phyloP scores from a whole-genome alignment of 1,140 invertebrate species.

The Aphelenchoides fujianensis region DNA sequence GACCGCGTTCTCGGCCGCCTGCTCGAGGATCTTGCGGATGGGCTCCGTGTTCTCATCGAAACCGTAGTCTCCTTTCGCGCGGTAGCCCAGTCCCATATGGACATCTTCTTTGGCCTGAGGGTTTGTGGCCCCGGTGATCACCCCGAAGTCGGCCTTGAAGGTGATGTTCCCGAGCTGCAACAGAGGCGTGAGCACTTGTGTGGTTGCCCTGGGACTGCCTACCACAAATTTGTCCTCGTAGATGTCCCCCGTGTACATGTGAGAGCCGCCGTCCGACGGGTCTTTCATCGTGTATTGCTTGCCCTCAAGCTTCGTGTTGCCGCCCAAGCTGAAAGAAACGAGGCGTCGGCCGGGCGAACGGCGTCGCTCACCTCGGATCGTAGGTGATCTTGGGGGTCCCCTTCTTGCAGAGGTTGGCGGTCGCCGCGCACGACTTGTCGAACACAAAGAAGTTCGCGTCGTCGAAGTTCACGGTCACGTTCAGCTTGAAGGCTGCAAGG shows the following conservation, averaged over 20 bases:
- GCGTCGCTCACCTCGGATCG: neutral
- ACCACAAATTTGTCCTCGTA: neutral
- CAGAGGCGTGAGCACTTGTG: neutral
- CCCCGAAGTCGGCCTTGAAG: neutral
- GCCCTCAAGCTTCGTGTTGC: neutral
- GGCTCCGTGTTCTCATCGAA: neutral
- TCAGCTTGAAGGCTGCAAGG: neutral
- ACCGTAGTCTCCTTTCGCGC: neutral
- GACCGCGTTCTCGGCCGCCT: neutral
- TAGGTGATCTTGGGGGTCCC: neutral
- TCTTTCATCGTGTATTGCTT: neutral
- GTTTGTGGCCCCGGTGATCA: neutral
- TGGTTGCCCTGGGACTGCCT: neutral
- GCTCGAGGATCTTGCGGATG: neutral
- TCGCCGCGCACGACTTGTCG: neutral
- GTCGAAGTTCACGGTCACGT: neutral
- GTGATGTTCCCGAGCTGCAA: neutral
- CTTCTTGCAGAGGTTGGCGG: neutral
- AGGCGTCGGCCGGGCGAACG: no score
- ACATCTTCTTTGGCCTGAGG: neutral
- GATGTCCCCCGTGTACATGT: neutral
- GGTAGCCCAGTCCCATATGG: neutral
- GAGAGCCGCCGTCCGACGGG: neutral
- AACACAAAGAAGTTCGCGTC: neutral
- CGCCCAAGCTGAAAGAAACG: neutral